Evolutionary conservation across 2,113 vertebrate genomes (phyloP).

Genomic region (Dryoscopus gambensis): DNA sequence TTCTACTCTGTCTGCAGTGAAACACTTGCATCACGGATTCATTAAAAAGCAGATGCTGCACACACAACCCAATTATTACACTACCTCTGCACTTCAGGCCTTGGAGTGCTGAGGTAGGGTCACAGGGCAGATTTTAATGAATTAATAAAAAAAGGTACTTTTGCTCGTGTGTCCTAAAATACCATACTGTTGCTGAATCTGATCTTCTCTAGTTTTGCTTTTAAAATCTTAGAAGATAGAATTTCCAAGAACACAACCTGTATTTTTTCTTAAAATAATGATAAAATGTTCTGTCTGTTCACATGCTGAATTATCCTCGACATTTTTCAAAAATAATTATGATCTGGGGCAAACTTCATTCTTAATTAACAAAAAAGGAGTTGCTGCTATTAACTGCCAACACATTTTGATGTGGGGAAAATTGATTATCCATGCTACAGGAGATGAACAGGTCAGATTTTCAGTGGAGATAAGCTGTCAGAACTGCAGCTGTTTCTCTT

Average conservation of each 20-base stretch:
- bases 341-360: background rate
- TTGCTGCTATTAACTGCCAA: background rate
- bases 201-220: background rate
- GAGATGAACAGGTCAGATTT: background rate
- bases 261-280: background rate
- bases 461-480: background rate
- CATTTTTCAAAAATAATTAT: background rate
- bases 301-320: background rate
- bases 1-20: background rate
- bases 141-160: background rate
- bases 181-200: background rate
- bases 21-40: background rate
- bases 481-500: background rate
- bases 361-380: constrained; percentile 4
- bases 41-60: background rate
- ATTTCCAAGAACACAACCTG: background rate
- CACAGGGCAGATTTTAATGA: background rate
- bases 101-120: background rate
- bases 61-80: background rate
- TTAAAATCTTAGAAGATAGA: background rate
- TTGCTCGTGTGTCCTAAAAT: background rate
- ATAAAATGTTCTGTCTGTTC: background rate
- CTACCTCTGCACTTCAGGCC: background rate
- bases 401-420: background rate
- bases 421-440: background rate